Evolutionary conservation across 2,797 vertebrate species (phyloP).

Genomic region (Hylomyscus alleni): DNA sequence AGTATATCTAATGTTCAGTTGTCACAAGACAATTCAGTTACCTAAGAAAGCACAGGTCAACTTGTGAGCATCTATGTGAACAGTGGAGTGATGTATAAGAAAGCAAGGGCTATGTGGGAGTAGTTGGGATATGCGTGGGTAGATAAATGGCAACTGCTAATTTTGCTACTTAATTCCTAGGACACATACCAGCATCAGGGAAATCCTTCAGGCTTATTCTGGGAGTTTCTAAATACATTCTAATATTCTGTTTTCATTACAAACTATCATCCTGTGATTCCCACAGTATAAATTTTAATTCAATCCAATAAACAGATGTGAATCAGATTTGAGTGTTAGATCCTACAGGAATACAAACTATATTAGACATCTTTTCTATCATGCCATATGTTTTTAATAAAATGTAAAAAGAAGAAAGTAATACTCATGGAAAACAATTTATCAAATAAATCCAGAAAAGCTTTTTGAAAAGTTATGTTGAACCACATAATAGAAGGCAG

Average conservation of each 20-base stretch:
- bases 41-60: not conserved
- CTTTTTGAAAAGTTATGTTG: conserved; percentile 38
- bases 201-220: conserved; percentile 45
- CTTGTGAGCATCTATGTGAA: not conserved
- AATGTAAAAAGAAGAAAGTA: conserved; percentile 49
- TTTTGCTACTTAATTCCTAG: conserved; percentile 29
- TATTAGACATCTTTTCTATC: conserved; percentile 25
- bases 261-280: conserved; percentile 46
- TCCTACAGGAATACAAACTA: conserved; percentile 25
- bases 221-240: conserved; percentile 14
- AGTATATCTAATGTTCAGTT: not conserved
- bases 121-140: not conserved
- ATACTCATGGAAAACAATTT: conserved; percentile 15
- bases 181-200: not conserved
- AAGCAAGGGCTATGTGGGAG: not conserved
- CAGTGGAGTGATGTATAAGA: not conserved
- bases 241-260: conserved; percentile 62
- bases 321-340: conserved; percentile 43
- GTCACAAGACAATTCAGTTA: not conserved
- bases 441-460: not conserved
- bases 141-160: conserved; percentile 12
- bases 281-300: conserved; percentile 53
- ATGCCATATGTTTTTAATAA: conserved; percentile 44
- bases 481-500: conserved; percentile 31
- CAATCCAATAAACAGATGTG: conserved; percentile 29